Conservation (phyloP, 2,888 invertebrate genomes). For the Acanthoscelides obtectus region DNA sequence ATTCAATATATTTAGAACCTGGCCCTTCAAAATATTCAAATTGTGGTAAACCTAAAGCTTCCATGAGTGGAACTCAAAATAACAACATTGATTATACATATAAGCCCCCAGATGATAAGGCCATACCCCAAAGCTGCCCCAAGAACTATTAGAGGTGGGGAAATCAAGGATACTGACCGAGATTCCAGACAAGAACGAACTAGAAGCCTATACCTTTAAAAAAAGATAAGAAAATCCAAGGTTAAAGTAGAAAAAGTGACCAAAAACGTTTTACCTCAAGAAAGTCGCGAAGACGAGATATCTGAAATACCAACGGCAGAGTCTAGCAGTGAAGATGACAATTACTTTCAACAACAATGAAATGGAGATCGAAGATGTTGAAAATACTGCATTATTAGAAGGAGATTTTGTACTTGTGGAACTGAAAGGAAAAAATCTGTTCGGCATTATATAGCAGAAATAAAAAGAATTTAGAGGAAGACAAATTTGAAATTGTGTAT, state of each 20-base stretch:
- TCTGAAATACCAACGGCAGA: constrained; percentile 7
- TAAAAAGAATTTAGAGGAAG: too few species aligned
- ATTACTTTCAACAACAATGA: constrained; percentile 10
- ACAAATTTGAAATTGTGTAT: too few species aligned
- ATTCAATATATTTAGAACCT: too few species aligned
- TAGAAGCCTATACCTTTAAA: too few species aligned
- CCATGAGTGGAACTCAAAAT: not conserved
- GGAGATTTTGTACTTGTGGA: constrained; percentile 17
- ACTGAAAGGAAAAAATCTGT: constrained; percentile 16
- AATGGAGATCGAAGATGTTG: too few species aligned
- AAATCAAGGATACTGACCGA: constrained; percentile 15
- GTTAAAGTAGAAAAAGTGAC: too few species aligned
- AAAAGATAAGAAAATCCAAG: constrained; percentile 8
- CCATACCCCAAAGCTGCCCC: too few species aligned
- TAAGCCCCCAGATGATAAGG: too few species aligned
- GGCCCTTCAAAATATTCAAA: constrained; percentile 4
- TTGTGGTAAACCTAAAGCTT: not conserved
- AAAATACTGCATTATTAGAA: constrained; percentile 15
- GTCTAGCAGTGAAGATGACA: constrained; percentile 8
- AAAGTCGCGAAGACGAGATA: constrained; percentile 14
- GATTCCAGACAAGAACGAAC: constrained; percentile 13
- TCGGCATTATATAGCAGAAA: too few species aligned
- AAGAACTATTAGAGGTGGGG: too few species aligned
- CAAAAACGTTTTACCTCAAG: constrained; percentile 8
- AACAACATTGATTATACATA: too few species aligned